A percentile compares a stretch with the other conserved stretches of the same genome.
Conservation (phyloP, 2,113 vertebrate genomes). For the Pituophis catenifer region DNA sequence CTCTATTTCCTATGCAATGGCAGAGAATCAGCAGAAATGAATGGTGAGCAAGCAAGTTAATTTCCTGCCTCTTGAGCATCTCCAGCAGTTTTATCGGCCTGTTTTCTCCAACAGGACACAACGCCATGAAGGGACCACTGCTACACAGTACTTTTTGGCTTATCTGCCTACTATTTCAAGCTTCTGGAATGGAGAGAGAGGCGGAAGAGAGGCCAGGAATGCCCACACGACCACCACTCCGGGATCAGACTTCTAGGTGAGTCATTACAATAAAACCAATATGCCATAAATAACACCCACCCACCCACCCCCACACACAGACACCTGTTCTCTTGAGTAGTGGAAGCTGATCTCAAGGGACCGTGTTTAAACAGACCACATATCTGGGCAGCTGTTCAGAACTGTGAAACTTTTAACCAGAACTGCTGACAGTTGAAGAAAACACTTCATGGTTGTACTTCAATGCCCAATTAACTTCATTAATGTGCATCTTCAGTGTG, state of each 20-base stretch:
- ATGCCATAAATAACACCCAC: background rate
- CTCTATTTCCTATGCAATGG: background rate
- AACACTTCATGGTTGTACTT: conserved; percentile 20
- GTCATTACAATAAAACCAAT: background rate
- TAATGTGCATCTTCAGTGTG: conserved; percentile 14
- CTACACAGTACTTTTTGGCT: conserved; percentile 19
- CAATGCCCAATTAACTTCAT: conserved; percentile 28
- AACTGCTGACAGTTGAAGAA: conserved; percentile 16
- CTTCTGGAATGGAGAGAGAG: background rate
- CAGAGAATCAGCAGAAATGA: background rate
- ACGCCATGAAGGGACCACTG: conserved; percentile 54
- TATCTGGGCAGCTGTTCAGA: background rate
- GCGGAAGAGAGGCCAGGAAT: background rate
- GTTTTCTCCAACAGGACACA: background rate
- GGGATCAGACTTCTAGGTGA: conserved; percentile 56
- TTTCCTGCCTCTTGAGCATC: too few relatives aligned
- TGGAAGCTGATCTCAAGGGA: background rate
- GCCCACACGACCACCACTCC: background rate
- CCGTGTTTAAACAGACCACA: background rate
- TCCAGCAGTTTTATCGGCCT: background rate
- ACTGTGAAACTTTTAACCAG: background rate
- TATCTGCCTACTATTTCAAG: conserved; percentile 52
- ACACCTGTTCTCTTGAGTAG: background rate
- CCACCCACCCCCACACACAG: background rate
- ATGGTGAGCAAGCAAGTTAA: background rate